Percentiles rank a stretch among this genome's conserved stretches.
Evolutionary conservation across 2,797 vertebrate genomes (phyloP).

Genomic region (Hypotaenidia okinawae): DNA sequence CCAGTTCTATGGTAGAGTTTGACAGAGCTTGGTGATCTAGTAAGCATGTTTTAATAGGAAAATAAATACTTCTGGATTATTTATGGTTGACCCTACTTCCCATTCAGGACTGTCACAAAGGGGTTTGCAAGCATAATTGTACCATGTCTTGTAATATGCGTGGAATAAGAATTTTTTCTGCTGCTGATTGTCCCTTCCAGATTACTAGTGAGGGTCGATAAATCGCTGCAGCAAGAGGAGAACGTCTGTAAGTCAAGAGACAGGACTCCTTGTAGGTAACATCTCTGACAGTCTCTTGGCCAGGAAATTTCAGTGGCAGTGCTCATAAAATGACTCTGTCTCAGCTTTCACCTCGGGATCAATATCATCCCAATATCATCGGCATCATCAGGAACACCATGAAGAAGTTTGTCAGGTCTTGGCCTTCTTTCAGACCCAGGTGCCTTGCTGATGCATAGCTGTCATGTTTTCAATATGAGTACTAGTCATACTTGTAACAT

Average conservation of each 20-base stretch:
- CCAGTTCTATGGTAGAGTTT: background rate
- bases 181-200: background rate
- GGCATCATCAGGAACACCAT: background rate
- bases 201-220: background rate
- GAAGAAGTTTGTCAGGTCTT: background rate
- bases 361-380: background rate
- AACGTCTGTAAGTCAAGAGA: background rate
- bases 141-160: background rate
- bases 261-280: background rate
- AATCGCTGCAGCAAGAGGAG: background rate
- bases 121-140: background rate
- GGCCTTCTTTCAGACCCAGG: background rate
- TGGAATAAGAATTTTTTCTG: background rate
- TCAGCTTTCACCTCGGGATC: background rate
- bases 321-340: background rate
- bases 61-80: background rate
- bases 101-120: background rate
- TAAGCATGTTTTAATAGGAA: background rate
- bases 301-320: background rate
- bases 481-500: background rate
- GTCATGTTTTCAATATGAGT: background rate
- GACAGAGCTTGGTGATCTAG: background rate
- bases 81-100: background rate
- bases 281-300: background rate
- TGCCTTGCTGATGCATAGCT: background rate